Evolutionary conservation across 2,797 vertebrate genomes (phyloP), one percentile per base, ranked within the genome.

Genomic region (Malurus leucopterus): DNA sequence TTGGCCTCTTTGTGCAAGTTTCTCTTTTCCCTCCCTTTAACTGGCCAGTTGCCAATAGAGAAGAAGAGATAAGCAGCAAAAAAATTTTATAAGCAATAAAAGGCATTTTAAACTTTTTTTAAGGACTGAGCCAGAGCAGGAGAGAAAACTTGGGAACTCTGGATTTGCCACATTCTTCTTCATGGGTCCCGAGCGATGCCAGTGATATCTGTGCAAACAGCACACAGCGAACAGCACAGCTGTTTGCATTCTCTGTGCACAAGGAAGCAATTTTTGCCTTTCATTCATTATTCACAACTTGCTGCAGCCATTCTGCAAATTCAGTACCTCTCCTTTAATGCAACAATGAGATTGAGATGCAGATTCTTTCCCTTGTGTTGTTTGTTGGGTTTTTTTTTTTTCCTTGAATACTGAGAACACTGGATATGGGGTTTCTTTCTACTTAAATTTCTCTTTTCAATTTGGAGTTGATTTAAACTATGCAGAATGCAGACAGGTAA

Each of bases 261-360:
- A 84, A 75, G 71, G 76, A 95, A 76, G 72, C 69, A 71, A 84
- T 89, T 86, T 93, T 49, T 55, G 51, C 58, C 19, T 93, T 88
- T 87, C 90, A 95, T 95, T 90, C 74, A 94, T 95, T 92, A 95
- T 94, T 95, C 93, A 95, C 84, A 90, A 72, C 71, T 91, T 91
- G 83, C 80, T 88, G 76, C 75, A 95, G 84, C 83, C 89, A 69
- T 88, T 93, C 86, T 34, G 73, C 81, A 93, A 95, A 95, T 93
- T 91, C 90, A 72, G 67, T 89, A 69, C 67, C 77, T 94, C 75
- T 91, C 79, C 88, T 93, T 91, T 83, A 72, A 94, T 47, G 80
- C 94, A 96, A 95, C 69, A 21, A 95, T 95, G 95, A 97, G 95
- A 96, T 70, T 94, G 95, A 96, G 95, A 96, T 94, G 95, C 93